These are phyloP conservation scores for Stratiomys singularior DNA, from an alignment of 2,888 invertebrate species.

Conservation along the genomic window DNA sequence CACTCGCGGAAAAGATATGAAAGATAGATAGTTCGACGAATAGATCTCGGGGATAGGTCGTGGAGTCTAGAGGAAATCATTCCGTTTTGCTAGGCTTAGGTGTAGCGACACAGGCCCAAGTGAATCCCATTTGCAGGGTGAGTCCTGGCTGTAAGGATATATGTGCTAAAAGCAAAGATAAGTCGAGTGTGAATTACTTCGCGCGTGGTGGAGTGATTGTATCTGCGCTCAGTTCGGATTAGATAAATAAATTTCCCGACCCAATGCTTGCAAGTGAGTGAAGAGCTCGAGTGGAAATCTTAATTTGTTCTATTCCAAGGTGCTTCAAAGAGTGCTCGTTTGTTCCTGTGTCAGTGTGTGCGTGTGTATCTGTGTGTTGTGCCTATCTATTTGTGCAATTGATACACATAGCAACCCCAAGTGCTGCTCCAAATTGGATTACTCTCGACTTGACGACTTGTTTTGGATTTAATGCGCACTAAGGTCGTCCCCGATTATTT, in stretches of 20 bases:
- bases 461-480: conserved; percentile 39
- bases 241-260: background rate
- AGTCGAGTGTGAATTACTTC: background rate
- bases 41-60: background rate
- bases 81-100: conserved; percentile 5
- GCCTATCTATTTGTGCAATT: conserved; percentile 12
- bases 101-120: conserved; percentile 4
- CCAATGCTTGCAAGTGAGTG: background rate
- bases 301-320: background rate
- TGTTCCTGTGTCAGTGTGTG: background rate
- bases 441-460: conserved; percentile 13
- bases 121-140: background rate
- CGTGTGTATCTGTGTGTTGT: conserved; percentile 1
- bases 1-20: conserved; percentile 35
- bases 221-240: background rate
- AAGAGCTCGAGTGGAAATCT: background rate
- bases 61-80: background rate
- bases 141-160: background rate
- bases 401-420: conserved; percentile 14
- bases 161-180: background rate
- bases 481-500: conserved; percentile 39
- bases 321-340: conserved; percentile 12
- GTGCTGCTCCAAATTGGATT: conserved; percentile 40
- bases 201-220: conserved; percentile 8
- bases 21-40: background rate